Base-by-base conservation (phyloP, 2,113 vertebrate species). In the Nothoprocta perdicaria region DNA sequence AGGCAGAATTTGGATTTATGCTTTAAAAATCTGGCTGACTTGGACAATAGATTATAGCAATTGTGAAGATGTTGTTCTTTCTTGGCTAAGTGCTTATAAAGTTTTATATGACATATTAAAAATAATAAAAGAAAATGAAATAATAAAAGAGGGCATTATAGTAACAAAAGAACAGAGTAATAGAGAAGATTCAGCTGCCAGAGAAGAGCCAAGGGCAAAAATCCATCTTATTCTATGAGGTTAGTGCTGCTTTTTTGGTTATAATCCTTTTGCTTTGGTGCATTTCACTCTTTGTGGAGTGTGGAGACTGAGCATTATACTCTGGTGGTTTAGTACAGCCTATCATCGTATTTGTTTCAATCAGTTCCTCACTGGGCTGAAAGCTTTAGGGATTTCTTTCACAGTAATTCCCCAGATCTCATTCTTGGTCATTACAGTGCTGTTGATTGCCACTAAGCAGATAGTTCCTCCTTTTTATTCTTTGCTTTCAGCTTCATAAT, bases 401-500 rank as follows among this genome's bases (percentile, higher is more conserved):
- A 89, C 92, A 96, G 11, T 97, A 97, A 97, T 97, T 98, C 96
- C 94, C 88, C 87, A 95, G 96, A 97, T 96, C 95, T 97, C 95
- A 94, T 97, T 97, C 96, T 95, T 97, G 95, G 96, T 82, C 96
- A 97, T 96, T 95, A 94, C 88, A 67, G 81, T 89, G 93, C 90
- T 91, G 95, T 93, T 96, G 96, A 97, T 97, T 98, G 97, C 95
- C 95, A 96, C 96, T 97, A 96, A 96, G 96, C 95, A 97, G 97
- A 97, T 94, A 97, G 97, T 95, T 83, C 35, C 57, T 95, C 48
- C 90, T 95, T 96, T 97, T 94, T 92, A 95, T 96, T 97, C 95
- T 97, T 96, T 97, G 94, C 97, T 97, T 94, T 94, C 95, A 96
- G 96, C 92, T 97, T 97, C 94, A 96, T 97, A 97, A 97, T 97